Conservation (phyloP, 2,113 vertebrate genomes). For the Cariama cristata region DNA sequence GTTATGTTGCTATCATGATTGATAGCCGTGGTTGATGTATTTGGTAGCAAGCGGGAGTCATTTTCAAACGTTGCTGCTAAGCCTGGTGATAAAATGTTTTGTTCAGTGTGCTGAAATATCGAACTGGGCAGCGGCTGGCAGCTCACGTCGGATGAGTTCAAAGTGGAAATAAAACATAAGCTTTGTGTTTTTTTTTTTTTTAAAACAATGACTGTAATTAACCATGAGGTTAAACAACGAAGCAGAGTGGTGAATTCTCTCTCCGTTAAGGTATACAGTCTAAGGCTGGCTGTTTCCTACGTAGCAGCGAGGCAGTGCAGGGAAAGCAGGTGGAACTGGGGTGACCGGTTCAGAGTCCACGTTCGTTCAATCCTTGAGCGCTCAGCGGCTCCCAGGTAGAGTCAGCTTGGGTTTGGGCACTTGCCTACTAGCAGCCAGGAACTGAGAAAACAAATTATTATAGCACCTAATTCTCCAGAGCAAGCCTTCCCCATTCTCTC, state of each 20-base stretch:
- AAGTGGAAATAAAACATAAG: neutral
- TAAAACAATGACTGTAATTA: neutral
- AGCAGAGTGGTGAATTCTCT: neutral
- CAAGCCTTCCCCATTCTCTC: neutral
- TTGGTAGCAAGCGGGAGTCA: neutral
- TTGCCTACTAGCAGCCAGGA: neutral
- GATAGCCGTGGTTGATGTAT: neutral
- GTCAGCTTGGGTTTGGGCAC: neutral
- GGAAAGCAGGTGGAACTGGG: neutral
- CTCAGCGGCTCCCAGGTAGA: neutral
- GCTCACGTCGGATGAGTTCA: neutral
- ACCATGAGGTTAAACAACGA: neutral
- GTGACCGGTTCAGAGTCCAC: neutral
- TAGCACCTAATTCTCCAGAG: neutral
- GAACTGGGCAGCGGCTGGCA: neutral
- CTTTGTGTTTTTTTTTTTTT: neutral
- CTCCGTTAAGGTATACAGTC: rapidly evolving
- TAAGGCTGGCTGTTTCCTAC: neutral
- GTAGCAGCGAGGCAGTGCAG: neutral
- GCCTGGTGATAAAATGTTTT: neutral
- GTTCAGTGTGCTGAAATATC: neutral
- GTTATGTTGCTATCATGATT: neutral
- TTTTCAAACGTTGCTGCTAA: neutral
- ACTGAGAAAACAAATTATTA: neutral
- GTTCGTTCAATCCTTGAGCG: neutral